Evolutionary conservation across 2,113 vertebrate species (phyloP).

Genomic region (Danio rerio): DNA sequence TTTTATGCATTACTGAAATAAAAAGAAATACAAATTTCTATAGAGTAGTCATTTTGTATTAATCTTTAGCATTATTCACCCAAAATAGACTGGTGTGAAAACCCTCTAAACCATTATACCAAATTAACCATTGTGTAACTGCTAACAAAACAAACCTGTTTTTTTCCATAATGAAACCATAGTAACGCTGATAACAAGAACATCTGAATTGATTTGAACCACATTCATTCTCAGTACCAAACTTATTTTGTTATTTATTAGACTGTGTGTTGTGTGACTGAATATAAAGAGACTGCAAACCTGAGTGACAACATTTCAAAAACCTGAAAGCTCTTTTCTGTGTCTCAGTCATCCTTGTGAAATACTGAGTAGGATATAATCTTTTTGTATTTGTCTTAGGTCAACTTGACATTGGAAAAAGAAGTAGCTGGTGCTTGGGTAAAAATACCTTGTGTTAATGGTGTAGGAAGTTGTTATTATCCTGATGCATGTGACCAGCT

Average conservation of each 20-base stretch:
- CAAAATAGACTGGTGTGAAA: too few relatives aligned
- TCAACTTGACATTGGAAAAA: conserved; percentile 82
- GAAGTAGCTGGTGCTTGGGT: conserved; percentile 87
- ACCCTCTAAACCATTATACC: too few relatives aligned
- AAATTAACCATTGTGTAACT: too few relatives aligned
- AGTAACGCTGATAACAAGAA: neutral
- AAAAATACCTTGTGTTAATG: conserved; percentile 85
- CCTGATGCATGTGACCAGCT: conserved; percentile 76
- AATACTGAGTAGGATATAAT: too few relatives aligned
- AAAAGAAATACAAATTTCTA: too few relatives aligned
- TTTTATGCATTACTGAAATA: too few relatives aligned
- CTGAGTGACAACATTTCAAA: neutral
- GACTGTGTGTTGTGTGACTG: neutral
- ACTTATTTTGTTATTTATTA: neutral
- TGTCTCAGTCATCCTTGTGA: neutral
- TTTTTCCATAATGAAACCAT: neutral
- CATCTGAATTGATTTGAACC: neutral
- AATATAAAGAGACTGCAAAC: neutral
- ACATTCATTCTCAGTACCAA: neutral
- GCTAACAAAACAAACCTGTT: too few relatives aligned
- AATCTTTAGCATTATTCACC: too few relatives aligned
- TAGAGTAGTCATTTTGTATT: too few relatives aligned
- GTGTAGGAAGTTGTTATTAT: conserved; percentile 89
- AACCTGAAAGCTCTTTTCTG: neutral
- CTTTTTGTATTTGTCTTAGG: conserved; percentile 66